Evolutionary conservation across 2,113 vertebrate genomes (phyloP).

Genomic region (Boulengeromyrus knoepffleri): DNA sequence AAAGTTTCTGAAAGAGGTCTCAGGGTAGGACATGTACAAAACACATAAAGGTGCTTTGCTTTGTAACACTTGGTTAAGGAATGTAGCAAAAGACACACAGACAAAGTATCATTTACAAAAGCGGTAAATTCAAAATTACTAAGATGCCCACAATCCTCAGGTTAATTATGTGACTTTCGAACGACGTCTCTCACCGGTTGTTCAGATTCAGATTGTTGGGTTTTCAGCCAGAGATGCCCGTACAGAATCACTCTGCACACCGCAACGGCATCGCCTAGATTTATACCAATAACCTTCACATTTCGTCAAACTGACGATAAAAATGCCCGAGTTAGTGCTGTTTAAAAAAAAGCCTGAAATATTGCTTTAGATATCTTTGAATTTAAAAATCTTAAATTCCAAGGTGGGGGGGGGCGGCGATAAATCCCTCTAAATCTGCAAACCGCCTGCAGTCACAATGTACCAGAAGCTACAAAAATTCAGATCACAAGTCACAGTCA

Average conservation of each 20-base stretch:
- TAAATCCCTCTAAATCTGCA: neutral
- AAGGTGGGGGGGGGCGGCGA: neutral
- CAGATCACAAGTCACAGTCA: neutral
- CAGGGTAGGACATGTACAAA: neutral
- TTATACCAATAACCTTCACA: neutral
- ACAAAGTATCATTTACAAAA: neutral
- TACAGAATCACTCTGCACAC: neutral
- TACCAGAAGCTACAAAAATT: neutral
- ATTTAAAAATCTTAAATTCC: neutral
- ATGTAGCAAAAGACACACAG: conserved; percentile 28
- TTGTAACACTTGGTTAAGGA: conserved; percentile 14
- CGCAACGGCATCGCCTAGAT: neutral
- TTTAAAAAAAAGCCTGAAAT: neutral
- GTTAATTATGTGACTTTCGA: neutral
- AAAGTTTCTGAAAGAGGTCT: neutral
- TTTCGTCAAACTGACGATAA: neutral
- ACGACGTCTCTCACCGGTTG: no score
- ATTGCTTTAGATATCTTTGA: neutral
- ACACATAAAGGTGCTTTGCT: neutral
- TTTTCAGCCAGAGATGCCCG: neutral
- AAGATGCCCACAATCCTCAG: neutral
- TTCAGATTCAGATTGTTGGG: no score
- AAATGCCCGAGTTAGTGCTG: neutral
- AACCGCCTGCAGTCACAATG: neutral
- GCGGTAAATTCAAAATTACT: neutral